Conservation (phyloP, 2,113 vertebrate species). For the Xiphophorus maculatus region DNA sequence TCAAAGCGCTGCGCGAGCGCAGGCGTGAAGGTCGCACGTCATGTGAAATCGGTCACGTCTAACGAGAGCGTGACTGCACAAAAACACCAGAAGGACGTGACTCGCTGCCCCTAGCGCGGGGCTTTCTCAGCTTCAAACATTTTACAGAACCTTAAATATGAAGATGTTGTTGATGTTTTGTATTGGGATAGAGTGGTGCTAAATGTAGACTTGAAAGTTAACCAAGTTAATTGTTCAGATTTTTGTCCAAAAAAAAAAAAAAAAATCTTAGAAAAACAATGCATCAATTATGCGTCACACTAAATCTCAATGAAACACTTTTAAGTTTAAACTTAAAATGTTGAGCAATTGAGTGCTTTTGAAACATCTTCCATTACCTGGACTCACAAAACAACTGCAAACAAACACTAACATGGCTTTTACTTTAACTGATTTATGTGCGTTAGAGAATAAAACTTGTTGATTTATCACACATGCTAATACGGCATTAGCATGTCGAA, state of each 20-base stretch:
- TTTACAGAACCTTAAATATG: neutral
- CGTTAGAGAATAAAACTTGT: neutral
- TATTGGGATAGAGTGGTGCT: no score
- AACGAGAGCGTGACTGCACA: conserved; percentile 33
- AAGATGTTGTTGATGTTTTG: no score
- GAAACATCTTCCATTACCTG: neutral
- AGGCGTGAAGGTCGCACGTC: conserved; percentile 36
- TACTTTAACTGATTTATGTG: neutral
- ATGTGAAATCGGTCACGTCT: conserved; percentile 42
- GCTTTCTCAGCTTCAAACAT: neutral
- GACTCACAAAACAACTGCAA: neutral
- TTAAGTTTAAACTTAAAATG: no score
- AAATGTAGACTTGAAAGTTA: no score
- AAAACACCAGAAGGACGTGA: conserved; percentile 6
- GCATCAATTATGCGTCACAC: no score
- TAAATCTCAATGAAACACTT: no score
- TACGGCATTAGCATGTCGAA: neutral
- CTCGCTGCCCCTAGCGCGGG: conserved; percentile 6
- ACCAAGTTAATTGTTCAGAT: no score
- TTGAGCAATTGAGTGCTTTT: neutral
- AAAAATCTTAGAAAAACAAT: no score
- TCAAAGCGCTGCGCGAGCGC: neutral
- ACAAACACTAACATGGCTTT: neutral
- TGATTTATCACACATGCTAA: conserved; percentile 21
- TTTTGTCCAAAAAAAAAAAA: no score